phyloP scores from a whole-genome alignment of 1,140 invertebrate species.

The Epicauta chinensis region DNA sequence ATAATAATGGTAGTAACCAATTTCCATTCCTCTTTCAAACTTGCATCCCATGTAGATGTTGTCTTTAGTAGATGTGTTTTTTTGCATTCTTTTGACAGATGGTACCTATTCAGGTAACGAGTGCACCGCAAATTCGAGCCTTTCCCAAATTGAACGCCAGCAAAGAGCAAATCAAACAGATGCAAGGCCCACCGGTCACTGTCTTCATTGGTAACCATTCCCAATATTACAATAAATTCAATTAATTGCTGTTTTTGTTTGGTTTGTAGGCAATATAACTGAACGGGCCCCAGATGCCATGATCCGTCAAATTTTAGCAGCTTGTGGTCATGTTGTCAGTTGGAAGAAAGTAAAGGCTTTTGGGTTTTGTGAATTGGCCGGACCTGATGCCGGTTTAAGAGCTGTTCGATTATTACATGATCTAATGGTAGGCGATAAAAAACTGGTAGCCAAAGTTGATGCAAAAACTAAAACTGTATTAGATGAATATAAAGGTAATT shows the following conservation, averaged over 20 bases:
- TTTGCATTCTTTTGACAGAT: slow-evolving; percentile 31
- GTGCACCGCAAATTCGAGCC: slow-evolving; percentile 41
- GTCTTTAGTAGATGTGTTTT: slow-evolving; percentile 20
- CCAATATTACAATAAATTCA: not conserved
- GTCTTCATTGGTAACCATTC: slow-evolving; percentile 74
- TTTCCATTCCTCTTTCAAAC: slow-evolving; percentile 4
- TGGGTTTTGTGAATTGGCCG: slow-evolving; percentile 96
- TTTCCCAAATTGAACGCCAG: slow-evolving; percentile 39
- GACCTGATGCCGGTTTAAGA: slow-evolving; percentile 89
- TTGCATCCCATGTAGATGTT: slow-evolving; percentile 14
- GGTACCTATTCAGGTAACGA: slow-evolving; percentile 50
- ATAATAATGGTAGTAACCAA: slow-evolving; percentile 19
- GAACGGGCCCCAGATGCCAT: slow-evolving; percentile 92
- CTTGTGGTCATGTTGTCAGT: slow-evolving; percentile 87
- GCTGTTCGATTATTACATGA: slow-evolving; percentile 93
- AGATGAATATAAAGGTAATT: slow-evolving; percentile 84
- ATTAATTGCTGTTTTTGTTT: not conserved
- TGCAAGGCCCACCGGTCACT: slow-evolving; percentile 82
- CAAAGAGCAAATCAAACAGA: slow-evolving; percentile 44
- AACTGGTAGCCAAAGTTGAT: slow-evolving; percentile 94
- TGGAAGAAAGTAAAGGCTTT: slow-evolving; percentile 99
- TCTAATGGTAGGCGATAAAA: slow-evolving; percentile 87
- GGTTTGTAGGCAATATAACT: slow-evolving; percentile 81
- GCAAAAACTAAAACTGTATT: slow-evolving; percentile 92
- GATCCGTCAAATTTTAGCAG: slow-evolving; percentile 84